These are phyloP conservation scores for Epinotia brunnichana DNA, from an alignment of 2,888 invertebrate species.

Conservation along the genomic window DNA sequence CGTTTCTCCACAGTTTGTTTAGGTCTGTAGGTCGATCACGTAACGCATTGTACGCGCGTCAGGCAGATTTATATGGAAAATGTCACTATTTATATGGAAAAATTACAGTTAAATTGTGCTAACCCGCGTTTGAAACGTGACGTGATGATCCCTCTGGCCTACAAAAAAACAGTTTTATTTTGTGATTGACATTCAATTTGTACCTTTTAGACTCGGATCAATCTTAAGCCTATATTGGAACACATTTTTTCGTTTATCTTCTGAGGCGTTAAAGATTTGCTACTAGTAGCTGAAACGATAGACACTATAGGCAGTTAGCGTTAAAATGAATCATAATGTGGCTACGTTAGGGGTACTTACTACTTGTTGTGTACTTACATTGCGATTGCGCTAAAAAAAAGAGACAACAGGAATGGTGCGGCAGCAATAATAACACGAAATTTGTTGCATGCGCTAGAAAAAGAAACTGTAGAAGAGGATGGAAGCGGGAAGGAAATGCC, in stretches of 20 bases:
- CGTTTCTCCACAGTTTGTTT: background rate
- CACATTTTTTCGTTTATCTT: background rate
- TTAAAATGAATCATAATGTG: too few relatives aligned
- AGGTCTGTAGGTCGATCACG: too few relatives aligned
- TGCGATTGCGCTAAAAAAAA: too few relatives aligned
- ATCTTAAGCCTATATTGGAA: background rate
- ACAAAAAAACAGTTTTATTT: background rate
- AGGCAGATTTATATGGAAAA: too few relatives aligned
- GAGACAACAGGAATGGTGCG: background rate
- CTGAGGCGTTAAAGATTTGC: background rate
- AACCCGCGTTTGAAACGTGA: too few relatives aligned
- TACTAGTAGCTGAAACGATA: background rate
- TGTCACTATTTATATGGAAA: too few relatives aligned
- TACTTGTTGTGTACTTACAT: too few relatives aligned
- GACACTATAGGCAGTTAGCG: too few relatives aligned
- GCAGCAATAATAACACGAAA: slow-evolving; percentile 20
- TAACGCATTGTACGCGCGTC: too few relatives aligned
- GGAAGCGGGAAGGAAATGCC: slow-evolving; percentile 39
- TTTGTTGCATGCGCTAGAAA: slow-evolving; percentile 26
- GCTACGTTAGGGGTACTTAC: background rate
- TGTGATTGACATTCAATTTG: slow-evolving; percentile 6
- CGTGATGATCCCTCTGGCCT: too few relatives aligned
- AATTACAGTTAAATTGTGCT: too few relatives aligned
- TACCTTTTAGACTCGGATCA: background rate
- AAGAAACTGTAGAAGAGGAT: slow-evolving; percentile 27